Percentiles rank a stretch among this genome's conserved stretches.
Evolutionary conservation across 2,797 vertebrate genomes (phyloP).

Genomic region (Yasuhikotakia modesta): DNA sequence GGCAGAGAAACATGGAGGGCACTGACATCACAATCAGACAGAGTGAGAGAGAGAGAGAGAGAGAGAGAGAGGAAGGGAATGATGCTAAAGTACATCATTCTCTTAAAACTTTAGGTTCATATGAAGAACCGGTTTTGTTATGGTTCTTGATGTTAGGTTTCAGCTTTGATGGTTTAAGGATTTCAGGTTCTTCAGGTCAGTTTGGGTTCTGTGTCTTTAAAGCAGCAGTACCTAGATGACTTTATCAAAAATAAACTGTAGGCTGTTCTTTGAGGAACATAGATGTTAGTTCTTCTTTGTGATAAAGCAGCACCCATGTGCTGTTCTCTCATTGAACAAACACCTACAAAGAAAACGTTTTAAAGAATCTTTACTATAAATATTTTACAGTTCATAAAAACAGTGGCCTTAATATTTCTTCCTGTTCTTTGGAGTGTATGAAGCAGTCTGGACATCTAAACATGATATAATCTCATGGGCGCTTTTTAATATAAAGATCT

Average conservation of each 20-base stretch:
- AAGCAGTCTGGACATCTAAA: background rate
- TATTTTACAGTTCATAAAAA: no score
- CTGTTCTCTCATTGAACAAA: no score
- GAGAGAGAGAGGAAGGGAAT: background rate
- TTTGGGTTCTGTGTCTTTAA: background rate
- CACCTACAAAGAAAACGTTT: no score
- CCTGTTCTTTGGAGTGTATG: background rate
- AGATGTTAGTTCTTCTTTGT: background rate
- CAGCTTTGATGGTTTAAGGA: no score
- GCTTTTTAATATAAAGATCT: background rate
- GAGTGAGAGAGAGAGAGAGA: background rate
- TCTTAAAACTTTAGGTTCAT: background rate
- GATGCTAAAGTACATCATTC: background rate
- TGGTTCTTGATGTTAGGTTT: no score
- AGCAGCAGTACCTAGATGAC: no score
- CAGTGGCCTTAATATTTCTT: background rate
- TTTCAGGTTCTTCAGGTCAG: background rate
- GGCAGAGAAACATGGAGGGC: constrained; percentile 19
- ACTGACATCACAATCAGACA: background rate
- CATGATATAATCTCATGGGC: background rate
- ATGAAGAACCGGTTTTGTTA: no score
- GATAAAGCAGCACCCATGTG: no score
- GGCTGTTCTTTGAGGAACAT: no score
- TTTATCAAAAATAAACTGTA: background rate
- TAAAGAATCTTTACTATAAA: no score